A percentile compares a stretch with the other conserved stretches of the same genome.
phyloP scores from a whole-genome alignment of 1,140 invertebrate species.

The Ectropis grisescens region DNA sequence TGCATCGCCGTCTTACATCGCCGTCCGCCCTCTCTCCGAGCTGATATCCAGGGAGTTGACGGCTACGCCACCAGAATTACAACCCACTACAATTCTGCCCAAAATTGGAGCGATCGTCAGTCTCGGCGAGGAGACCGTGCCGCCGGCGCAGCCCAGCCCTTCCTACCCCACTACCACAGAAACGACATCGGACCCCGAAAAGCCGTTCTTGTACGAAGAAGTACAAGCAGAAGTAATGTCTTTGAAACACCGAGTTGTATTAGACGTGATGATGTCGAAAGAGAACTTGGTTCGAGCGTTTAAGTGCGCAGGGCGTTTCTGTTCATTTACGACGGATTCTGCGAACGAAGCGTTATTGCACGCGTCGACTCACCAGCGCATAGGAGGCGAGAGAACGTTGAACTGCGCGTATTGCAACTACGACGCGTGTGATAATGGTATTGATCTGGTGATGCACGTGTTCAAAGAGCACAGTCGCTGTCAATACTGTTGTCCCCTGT shows the following conservation, averaged over 20 bases:
- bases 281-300: slow-evolving; percentile 41
- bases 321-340: slow-evolving; percentile 48
- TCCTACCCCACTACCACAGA: slow-evolving; percentile 6
- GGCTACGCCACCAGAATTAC: background rate
- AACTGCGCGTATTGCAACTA: slow-evolving; percentile 49
- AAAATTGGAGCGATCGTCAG: slow-evolving; percentile 50
- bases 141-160: slow-evolving; percentile 7
- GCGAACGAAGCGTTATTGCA: slow-evolving; percentile 42
- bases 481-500: slow-evolving; percentile 34
- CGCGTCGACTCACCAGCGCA: slow-evolving; percentile 36
- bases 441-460: slow-evolving; percentile 55
- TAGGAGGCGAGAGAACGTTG: slow-evolving; percentile 40
- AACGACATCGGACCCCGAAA: slow-evolving; percentile 7
- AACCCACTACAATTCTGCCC: slow-evolving; percentile 17
- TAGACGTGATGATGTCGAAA: slow-evolving; percentile 39
- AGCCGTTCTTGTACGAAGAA: slow-evolving; percentile 38
- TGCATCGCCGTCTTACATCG: slow-evolving; percentile 21
- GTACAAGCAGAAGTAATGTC: slow-evolving; percentile 34
- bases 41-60: slow-evolving; percentile 19
- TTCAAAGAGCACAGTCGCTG: slow-evolving; percentile 43
- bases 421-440: slow-evolving; percentile 35
- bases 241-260: slow-evolving; percentile 39
- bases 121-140: slow-evolving; percentile 16
- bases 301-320: slow-evolving; percentile 53
- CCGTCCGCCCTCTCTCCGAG: slow-evolving; percentile 41